Conservation (phyloP, 1,140 invertebrate genomes). For the Musca vetustissima region DNA sequence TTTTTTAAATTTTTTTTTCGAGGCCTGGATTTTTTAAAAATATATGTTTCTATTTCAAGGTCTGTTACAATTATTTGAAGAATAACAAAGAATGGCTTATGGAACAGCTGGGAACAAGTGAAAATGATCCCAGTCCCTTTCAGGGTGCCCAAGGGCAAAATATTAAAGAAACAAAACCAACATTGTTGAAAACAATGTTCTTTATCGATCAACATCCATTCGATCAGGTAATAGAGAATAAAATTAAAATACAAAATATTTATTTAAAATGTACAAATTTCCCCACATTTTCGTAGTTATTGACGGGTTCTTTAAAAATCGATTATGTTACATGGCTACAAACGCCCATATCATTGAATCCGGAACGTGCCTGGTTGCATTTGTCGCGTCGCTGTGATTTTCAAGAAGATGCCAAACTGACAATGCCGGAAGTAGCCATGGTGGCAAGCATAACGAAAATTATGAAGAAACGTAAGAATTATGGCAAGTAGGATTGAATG, state of each 20-base stretch:
- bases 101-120: conserved; percentile 60
- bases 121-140: conserved; percentile 46
- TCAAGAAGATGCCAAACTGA: conserved; percentile 52
- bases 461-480: conserved; percentile 50
- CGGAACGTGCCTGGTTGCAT: conserved; percentile 60
- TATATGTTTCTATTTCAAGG: conserved; percentile 57
- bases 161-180: conserved; percentile 59
- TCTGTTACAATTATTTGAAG: conserved; percentile 68
- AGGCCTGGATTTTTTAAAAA: background rate
- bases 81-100: conserved; percentile 68
- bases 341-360: conserved; percentile 60
- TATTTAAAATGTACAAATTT: conserved; percentile 20
- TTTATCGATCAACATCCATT: conserved; percentile 71
- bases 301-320: conserved; percentile 59
- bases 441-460: conserved; percentile 52
- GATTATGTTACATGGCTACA: conserved; percentile 61
- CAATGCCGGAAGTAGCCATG: conserved; percentile 54
- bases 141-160: conserved; percentile 52
- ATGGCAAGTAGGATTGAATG: conserved; percentile 34
- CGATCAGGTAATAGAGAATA: conserved; percentile 65
- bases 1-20: too few species aligned
- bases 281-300: conserved; percentile 48
- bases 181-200: conserved; percentile 72
- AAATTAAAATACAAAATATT: background rate
- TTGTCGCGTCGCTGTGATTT: conserved; percentile 60